Base-by-base conservation (phyloP, 2,113 vertebrate genomes). In the Melanostigma gelatinosum region DNA sequence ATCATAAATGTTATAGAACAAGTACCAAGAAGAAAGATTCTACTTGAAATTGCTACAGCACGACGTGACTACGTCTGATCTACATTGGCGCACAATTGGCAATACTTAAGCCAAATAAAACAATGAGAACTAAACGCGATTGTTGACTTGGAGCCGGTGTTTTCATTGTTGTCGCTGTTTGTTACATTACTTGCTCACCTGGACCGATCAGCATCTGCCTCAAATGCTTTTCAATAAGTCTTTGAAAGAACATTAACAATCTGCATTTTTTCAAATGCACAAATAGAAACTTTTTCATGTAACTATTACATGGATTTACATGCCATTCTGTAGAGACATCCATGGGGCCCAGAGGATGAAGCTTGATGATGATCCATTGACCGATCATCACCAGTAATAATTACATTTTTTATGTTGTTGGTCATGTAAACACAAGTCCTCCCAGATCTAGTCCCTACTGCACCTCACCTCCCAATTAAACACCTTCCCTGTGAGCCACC, bases 161-260 rank as follows among this genome's bases (percentile, higher is more conserved):
- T 64, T 29, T 50, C 38, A 63, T 8, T 62, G 66, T 18, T 40
- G 22, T 75, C 78, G 69, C 69, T 58, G 48, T 69, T 38, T 68
- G 57, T 88, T 73, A 48, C 67, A 76, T 87, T 71, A 82, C 38
- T 29, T 69, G 32, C 75, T 72, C 36, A 42, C 22, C 34, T 42
- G 4, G n/a, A 50, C 48, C 74, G 64, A 48, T 69, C 50, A 71
- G 69, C 60, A 61, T 71, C 29, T 4, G 24, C 54, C 65, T 36
- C 15, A 58, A 58, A 65, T 20, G 34, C 29, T 46, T 8, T n/a
- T 65, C 40, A 42, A 42, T 42, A 42, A 42, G 13, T 36, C 40
- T 66, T 38, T 83, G 29, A 84, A 69, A 67, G 18, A 74, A 79
- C 40, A 42, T 44, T 40, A 1, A 7, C 38, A 55, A 29, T 80